Evolutionary conservation across 2,797 vertebrate genomes (phyloP).

Genomic region (Amblyraja radiata): DNA sequence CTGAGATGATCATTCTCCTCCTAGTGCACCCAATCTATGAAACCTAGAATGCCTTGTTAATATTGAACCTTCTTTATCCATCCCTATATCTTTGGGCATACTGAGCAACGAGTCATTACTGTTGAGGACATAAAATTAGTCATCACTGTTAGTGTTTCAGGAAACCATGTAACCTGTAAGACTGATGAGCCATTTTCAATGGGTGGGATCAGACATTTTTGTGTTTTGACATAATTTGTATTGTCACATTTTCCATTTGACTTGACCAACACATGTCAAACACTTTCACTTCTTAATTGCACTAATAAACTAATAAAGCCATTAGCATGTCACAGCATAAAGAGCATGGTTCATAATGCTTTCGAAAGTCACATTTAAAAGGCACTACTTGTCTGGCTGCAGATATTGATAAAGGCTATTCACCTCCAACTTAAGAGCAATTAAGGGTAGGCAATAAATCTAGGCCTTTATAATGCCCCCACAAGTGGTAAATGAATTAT

Average conservation of each 20-base stretch:
- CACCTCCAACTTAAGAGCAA: too few relatives aligned
- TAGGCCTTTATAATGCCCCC: too few relatives aligned
- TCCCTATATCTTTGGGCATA: neutral
- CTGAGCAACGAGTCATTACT: neutral
- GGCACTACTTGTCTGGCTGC: neutral
- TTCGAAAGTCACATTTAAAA: neutral
- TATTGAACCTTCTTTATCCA: neutral
- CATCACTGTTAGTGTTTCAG: neutral
- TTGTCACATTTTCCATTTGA: neutral
- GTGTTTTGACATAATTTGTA: neutral
- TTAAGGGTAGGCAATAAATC: too few relatives aligned
- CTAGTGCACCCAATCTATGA: neutral
- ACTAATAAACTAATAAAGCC: neutral
- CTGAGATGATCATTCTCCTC: too few relatives aligned
- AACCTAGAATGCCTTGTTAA: neutral
- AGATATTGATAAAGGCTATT: too few relatives aligned
- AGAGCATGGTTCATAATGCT: neutral
- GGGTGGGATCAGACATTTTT: neutral
- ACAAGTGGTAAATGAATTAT: too few relatives aligned
- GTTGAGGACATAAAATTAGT: neutral
- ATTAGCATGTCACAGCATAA: neutral
- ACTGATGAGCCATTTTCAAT: too few relatives aligned
- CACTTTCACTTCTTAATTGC: neutral
- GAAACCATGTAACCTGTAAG: neutral
- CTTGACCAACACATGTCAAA: neutral